phyloP scores from a whole-genome alignment of 2,113 vertebrate genomes.

The Carassius carassius region DNA sequence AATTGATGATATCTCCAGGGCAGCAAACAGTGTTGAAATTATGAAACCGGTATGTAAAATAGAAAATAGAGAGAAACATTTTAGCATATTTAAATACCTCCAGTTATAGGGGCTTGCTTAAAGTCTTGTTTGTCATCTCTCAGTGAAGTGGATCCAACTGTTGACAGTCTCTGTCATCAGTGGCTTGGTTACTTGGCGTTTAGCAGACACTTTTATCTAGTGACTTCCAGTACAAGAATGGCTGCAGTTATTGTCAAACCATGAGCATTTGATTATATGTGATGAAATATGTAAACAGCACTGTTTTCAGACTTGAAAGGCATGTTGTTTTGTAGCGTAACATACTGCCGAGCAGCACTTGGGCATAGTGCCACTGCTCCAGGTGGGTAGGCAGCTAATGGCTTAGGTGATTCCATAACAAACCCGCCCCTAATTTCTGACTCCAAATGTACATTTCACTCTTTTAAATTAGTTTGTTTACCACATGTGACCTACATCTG shows the following conservation, averaged over 20 bases:
- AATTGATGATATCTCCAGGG: constrained; percentile 61
- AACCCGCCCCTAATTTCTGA: constrained; percentile 53
- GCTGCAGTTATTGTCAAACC: background rate
- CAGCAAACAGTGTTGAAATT: constrained; percentile 28
- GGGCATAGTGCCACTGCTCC: constrained; percentile 61
- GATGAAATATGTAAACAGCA: constrained; percentile 48
- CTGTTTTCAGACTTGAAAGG: constrained; percentile 29
- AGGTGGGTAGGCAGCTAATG: constrained; percentile 58
- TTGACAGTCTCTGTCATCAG: constrained; percentile 17
- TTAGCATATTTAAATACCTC: constrained; percentile 10
- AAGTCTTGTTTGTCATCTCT: background rate
- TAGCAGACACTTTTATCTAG: constrained; percentile 2
- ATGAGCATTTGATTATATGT: constrained; percentile 29
- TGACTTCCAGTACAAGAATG: background rate
- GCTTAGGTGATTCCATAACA: constrained; percentile 56
- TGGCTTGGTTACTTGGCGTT: background rate
- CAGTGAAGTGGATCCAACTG: background rate
- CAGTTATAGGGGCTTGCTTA: background rate
- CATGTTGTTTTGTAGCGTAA: constrained; percentile 28
- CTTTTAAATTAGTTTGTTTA: constrained; percentile 49
- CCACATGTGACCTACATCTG: constrained; percentile 22
- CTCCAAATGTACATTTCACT: constrained; percentile 44
- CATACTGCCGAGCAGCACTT: constrained; percentile 34
- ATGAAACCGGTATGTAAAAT: background rate
- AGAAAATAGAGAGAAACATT: background rate